These are phyloP conservation scores for Hyles lineata DNA, from an alignment of 2,888 invertebrate species.

Conservation along the genomic window DNA sequence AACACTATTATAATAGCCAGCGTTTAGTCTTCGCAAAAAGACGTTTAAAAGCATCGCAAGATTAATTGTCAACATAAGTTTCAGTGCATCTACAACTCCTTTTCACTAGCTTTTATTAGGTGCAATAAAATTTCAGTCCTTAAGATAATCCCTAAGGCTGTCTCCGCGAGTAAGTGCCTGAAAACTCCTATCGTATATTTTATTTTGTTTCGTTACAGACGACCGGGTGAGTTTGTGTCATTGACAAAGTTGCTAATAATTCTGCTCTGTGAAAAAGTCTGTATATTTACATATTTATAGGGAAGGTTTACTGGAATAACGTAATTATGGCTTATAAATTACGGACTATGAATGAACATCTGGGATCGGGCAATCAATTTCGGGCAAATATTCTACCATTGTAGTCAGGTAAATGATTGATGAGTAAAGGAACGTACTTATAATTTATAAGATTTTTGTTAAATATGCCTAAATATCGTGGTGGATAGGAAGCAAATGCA, in stretches of 20 bases:
- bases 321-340: too few species aligned
- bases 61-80: constrained; percentile 53
- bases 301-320: not conserved
- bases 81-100: constrained; percentile 50
- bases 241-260: not conserved
- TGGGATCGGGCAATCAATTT: too few species aligned
- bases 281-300: not conserved
- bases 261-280: not conserved
- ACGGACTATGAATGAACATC: too few species aligned
- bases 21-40: not conserved
- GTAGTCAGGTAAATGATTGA: too few species aligned
- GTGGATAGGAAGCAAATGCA: too few species aligned
- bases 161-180: constrained; percentile 12
- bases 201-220: constrained; percentile 4
- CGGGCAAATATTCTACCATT: too few species aligned
- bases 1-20: not conserved
- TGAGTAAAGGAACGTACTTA: too few species aligned
- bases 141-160: constrained; percentile 31
- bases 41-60: constrained; percentile 41
- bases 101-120: constrained; percentile 59
- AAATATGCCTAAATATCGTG: too few species aligned
- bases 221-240: not conserved
- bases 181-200: constrained; percentile 1
- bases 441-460: too few species aligned
- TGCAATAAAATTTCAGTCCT: constrained; percentile 56